These are phyloP conservation scores for Neogale vison DNA, from an alignment of 2,113 vertebrate genomes.

Conservation along the genomic window DNA sequence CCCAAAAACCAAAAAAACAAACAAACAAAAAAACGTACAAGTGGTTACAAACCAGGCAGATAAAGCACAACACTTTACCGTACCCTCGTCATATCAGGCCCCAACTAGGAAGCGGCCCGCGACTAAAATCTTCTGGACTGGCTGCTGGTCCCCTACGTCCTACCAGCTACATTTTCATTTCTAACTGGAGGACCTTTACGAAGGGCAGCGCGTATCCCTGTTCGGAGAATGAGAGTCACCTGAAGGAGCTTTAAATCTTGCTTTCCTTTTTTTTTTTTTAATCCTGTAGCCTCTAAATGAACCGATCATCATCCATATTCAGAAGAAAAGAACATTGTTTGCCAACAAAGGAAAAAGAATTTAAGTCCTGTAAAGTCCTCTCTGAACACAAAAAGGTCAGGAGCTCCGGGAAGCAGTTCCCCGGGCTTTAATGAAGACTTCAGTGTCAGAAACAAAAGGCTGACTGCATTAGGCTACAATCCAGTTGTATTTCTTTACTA, in stretches of 20 bases:
- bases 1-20: no score
- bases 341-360: conserved; percentile 78
- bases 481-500: conserved; percentile 75
- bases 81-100: not conserved
- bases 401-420: conserved; percentile 70
- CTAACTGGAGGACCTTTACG: not conserved
- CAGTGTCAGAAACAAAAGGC: conserved; percentile 81
- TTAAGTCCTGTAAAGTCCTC: conserved; percentile 82
- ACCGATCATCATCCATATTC: conserved; percentile 76
- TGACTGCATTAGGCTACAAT: conserved; percentile 77
- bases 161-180: not conserved
- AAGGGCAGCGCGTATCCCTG: not conserved
- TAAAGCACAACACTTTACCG: conserved; percentile 29
- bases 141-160: not conserved
- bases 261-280: conserved; percentile 4
- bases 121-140: not conserved
- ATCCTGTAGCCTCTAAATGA: conserved; percentile 78
- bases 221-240: conserved; percentile 48
- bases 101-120: not conserved
- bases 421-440: conserved; percentile 79
- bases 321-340: conserved; percentile 80
- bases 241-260: conserved; percentile 40
- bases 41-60: not conserved
- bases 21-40: not conserved
- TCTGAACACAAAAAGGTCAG: conserved; percentile 81